Conservation (phyloP, 2,888 invertebrate genomes). For the Diogma glabrata region DNA sequence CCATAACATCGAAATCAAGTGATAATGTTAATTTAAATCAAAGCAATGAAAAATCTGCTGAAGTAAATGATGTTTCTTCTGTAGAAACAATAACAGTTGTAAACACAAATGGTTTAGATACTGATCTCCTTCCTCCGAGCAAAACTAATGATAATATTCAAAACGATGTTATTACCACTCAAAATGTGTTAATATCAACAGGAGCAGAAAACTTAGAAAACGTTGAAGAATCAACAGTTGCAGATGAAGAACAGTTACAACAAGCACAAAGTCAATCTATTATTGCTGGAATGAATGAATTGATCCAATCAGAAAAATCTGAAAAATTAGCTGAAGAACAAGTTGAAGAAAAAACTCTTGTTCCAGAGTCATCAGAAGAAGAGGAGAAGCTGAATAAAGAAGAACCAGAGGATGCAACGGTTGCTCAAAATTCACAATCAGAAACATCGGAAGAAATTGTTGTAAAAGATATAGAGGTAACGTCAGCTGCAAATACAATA, state of each 20-base stretch:
- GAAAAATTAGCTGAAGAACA: constrained; percentile 24
- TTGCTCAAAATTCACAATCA: too few species aligned
- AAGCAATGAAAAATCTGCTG: constrained; percentile 9
- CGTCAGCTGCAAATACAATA: constrained; percentile 13
- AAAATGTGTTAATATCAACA: too few species aligned
- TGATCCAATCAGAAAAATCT: constrained; percentile 19
- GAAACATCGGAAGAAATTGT: too few species aligned
- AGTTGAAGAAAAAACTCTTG: constrained; percentile 18
- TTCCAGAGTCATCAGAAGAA: too few species aligned
- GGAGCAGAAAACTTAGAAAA: too few species aligned
- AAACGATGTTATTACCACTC: too few species aligned
- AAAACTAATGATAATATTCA: constrained; percentile 14
- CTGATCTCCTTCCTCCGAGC: constrained; percentile 22
- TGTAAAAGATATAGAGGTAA: constrained; percentile 15
- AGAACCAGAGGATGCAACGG: constrained; percentile 16
- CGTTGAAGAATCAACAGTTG: constrained; percentile 22
- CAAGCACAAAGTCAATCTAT: constrained; percentile 60
- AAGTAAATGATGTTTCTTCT: neutral
- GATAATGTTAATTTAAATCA: too few species aligned
- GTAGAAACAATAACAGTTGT: constrained; percentile 15
- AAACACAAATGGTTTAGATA: constrained; percentile 14
- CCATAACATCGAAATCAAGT: constrained; percentile 39
- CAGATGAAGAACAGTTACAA: constrained; percentile 52
- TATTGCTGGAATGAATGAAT: constrained; percentile 42
- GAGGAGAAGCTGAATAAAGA: constrained; percentile 16